Base-by-base conservation (phyloP, 2,113 vertebrate genomes). In the Peromyscus leucopus region DNA sequence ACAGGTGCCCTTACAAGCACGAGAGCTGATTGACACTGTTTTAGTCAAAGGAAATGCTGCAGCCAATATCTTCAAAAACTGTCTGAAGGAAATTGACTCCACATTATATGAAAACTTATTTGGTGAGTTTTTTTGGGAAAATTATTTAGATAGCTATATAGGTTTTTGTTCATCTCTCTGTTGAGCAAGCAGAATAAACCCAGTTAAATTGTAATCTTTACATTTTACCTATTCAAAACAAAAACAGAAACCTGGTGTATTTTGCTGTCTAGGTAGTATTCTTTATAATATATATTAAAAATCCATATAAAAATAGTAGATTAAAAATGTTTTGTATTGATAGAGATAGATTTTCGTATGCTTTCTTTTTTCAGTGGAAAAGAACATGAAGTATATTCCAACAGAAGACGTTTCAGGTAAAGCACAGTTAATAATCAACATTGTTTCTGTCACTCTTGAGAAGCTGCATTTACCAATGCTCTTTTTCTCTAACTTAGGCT, bases 341-440 rank as follows among this genome's bases (percentile, higher is more conserved):
- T 90, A 59, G 48, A 82, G 6, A 55, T 97, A 61, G 22, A 42
- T 93, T 97, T 97, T 93, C 91, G 84, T 97, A 65, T 95, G 2
- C 51, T 91, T 90, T 98, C 94, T 96, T 98, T 99, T 98, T 51
- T 93, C 97, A 99, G 99, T 99, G 98, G 99, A 99, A 98, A 99
- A 99, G 97, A 99, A 99, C 69, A 98, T 99, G 99, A 99, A 99
- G 75, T 99, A 99, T 95, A 98, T 99, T 94, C 99, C 99, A 96
- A 98, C 99, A 97, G 99, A 99, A 98, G 99, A 99, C 98, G 98
- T 99, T 98, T 99, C 99, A 99, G 99, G 99, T 99, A 99, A 98
- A 87, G 92, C 74, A 92, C 90, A 59, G 91, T 75, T 93, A 89
- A 91, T 63, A 92, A 55, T 91, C 90, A 46, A 83, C 21, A 24